Evolutionary conservation across 2,797 vertebrate species (phyloP), one percentile per base, ranked within the genome.

Genomic region (Sibirionetta formosa): DNA sequence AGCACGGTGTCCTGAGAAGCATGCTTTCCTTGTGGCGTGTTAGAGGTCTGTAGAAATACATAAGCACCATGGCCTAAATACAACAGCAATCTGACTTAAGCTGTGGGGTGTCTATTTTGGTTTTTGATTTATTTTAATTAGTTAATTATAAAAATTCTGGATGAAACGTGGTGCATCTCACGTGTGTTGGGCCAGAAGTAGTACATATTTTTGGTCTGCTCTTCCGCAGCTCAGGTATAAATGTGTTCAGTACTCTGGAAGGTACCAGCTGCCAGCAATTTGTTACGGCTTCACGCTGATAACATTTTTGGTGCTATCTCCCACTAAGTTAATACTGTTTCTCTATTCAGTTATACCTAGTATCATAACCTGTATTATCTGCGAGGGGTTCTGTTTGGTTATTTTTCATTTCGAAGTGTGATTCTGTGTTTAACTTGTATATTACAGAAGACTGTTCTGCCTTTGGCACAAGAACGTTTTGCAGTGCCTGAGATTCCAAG

Each of bases 21-120:
- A 82, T 31, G 16, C 17, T 33, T 86, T 54, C 16, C 26, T 66
- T 8, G 4, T 3, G 4, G 23, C 11, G 2, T 3, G 0, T 18
- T 29, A 22, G 3, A 72, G 31, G 8, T 15, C 24, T 42, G 2
- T 36, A 20, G 33, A 38, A 44, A 66, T 50, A 63, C 40, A 29
- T 14, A n/a, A 57, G 18, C 31, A 57, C 3, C 1, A 2, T 65
- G 54, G 27, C 24, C 14, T 57, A 31, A 65, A 14, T 40, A 38
- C 77, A 82, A 29, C 0, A 50, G 13, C 7, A 24, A 3, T 26
- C 33, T n/a, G 14, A 12, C 29, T 46, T 38, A 54, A 69, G 56
- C 8, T 5, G 11, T 14, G 9, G 35, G 29, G 27, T 19, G 16
- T 22, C 42, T 44, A 2, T 17, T 35, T 50, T 38, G 12, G 14